A percentile compares a stretch with the other conserved stretches of the same genome.
These are phyloP conservation scores for Antrozous pallidus DNA, from an alignment of 2,797 vertebrate species.

Conservation along the genomic window DNA sequence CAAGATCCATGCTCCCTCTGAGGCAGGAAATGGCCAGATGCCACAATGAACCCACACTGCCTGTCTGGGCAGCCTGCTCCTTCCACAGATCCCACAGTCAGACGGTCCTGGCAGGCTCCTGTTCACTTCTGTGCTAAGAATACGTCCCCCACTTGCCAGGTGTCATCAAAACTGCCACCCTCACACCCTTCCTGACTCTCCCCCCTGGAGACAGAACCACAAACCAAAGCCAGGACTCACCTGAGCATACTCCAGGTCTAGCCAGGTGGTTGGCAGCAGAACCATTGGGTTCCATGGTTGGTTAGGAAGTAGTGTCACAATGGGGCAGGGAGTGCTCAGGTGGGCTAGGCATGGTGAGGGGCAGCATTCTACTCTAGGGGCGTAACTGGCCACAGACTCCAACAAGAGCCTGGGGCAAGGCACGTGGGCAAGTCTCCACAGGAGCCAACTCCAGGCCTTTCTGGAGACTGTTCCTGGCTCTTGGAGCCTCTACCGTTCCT, in stretches of 20 bases:
- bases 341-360: background rate
- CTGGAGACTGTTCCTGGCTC: background rate
- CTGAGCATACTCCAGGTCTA: background rate
- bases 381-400: background rate
- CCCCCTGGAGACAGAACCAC: background rate
- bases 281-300: background rate
- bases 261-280: background rate
- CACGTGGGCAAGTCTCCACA: background rate
- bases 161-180: background rate
- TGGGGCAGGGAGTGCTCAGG: background rate
- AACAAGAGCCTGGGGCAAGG: background rate
- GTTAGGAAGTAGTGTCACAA: constrained; percentile 49
- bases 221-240: constrained; percentile 1
- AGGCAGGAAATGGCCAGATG: background rate
- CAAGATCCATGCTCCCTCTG: background rate
- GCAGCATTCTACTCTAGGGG: background rate
- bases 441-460: fast-evolving
- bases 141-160: fast-evolving
- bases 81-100: background rate
- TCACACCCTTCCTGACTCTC: background rate
- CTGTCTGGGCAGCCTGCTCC: background rate
- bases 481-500: no score
- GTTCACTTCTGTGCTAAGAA: background rate
- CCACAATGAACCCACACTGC: background rate
- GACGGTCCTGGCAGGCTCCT: background rate